Evolutionary conservation across 2,797 vertebrate species (phyloP), one percentile per base, ranked within the genome.

Genomic region (Gallinago solitaria): DNA sequence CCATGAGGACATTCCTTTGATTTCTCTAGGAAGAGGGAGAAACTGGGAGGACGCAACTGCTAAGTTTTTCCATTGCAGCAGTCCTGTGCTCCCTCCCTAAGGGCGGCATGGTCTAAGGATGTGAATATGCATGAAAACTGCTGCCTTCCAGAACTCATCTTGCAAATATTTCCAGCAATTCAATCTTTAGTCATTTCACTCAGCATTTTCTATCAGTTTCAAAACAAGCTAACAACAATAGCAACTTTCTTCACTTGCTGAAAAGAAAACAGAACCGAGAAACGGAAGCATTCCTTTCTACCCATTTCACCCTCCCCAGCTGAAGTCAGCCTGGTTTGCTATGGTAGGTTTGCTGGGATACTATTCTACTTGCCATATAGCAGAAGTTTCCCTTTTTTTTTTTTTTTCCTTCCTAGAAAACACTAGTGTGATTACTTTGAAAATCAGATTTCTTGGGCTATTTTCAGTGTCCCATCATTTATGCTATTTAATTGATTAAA

Each of bases 101-200:
- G 78, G n/a, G 32, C 48, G 27, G 33, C 57, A 3, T 18, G 60
- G 25, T 65, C 87, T 65, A 9, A 3, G 3, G 4, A 51, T 69
- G 63, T 54, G 28, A 94, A 76, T 75, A 7, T 61, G 39, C 50
- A 23, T 3, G 33, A 91, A 86, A 63, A 15, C 45, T 59, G 75
- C 43, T 78, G 80, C 88, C 83, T 92, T 93, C 77, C 83, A 92
- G 85, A 93, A 53, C 56, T 93, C 87, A 53, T 93, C 80, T 83
- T 70, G 63, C 61, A 91, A 73, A 83, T 94, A 95, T 90, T 97
- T 96, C 96, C 96, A 97, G 83, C 87, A 76, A 96, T 91, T 95
- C 93, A 93, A 5, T 18, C 74, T 70, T 74, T 3, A 78, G 81
- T 67, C 92, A 57, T 90, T 91, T 95, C 89, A 79, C 93, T 96